Base-by-base conservation (phyloP, 2,888 invertebrate genomes). In the Rhagium mordax region DNA sequence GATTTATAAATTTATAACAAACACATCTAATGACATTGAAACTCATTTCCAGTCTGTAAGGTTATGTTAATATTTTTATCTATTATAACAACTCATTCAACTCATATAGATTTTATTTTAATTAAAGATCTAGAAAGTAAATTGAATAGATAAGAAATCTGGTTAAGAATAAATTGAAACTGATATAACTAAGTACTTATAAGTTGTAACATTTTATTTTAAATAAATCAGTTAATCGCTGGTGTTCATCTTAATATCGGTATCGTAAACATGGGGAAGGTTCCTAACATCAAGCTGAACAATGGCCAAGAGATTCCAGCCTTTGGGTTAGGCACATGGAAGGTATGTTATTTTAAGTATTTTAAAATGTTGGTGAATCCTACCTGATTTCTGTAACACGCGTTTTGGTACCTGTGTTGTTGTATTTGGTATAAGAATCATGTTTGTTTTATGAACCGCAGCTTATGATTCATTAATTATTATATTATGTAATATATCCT, bases 321-420 rank as follows among this genome's bases (percentile, higher is more conserved):
- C 0, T 83, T 93, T 21, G 93, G 92, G 0, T 86, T 93, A 10
- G 93, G 93, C 0, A 93, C 93, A 0, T 93, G 91, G 91, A 91
- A 91, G 85, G 92, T 92, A 82, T 86, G 86, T 85, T 70, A 24
- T 29, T 33, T 29, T 47, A 59, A n/a, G n/a, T n/a, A n/a, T n/a
- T n/a, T n/a, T n/a, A n/a, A n/a, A n/a, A n/a, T n/a, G n/a, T n/a
- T n/a, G n/a, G n/a, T n/a, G n/a, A n/a, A n/a, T n/a, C n/a, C n/a
- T n/a, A n/a, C n/a, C n/a, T n/a, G n/a, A n/a, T n/a, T n/a, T n/a
- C n/a, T n/a, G n/a, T n/a, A n/a, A n/a, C n/a, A n/a, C n/a, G n/a
- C n/a, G n/a, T n/a, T n/a, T n/a, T n/a, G n/a, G n/a, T n/a, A n/a
- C n/a, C n/a, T n/a, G n/a, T n/a, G n/a, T n/a, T n/a, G n/a, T n/a